phyloP scores from a whole-genome alignment of 2,888 invertebrate species.

The Nemoura dubitans region DNA sequence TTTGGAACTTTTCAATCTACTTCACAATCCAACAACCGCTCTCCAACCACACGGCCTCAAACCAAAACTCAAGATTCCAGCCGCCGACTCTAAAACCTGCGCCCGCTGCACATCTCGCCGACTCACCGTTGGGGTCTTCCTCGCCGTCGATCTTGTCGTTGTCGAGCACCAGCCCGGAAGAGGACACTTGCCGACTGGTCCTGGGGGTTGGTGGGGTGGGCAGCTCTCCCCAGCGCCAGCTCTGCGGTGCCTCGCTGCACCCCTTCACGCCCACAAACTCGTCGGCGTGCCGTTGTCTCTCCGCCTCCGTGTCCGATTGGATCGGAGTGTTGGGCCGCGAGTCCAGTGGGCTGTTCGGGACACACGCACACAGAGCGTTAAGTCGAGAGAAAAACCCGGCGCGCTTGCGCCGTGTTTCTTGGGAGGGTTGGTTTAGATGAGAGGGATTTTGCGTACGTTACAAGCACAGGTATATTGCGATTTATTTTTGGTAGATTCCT shows the following conservation, averaged over 20 bases:
- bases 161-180: neutral
- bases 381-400: too few species aligned
- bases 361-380: neutral
- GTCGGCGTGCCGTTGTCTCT: constrained; percentile 61
- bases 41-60: neutral
- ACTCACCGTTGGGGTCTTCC: neutral
- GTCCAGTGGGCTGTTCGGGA: constrained; percentile 56
- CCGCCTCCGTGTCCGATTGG: constrained; percentile 95
- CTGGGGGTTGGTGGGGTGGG: constrained; percentile 67
- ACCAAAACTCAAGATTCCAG: too few species aligned
- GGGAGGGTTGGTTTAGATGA: too few species aligned
- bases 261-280: constrained; percentile 59
- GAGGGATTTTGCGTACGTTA: too few species aligned
- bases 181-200: constrained; percentile 9
- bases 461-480: too few species aligned
- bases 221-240: constrained; percentile 92
- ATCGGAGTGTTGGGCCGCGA: constrained; percentile 84
- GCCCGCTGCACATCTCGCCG: too few species aligned
- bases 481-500: too few species aligned
- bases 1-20: too few species aligned
- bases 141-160: neutral
- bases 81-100: too few species aligned
- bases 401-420: too few species aligned
- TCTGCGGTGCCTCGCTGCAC: constrained; percentile 64
- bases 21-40: too few species aligned